Conservation (phyloP, 2,113 vertebrate genomes). For the Tetrao urogallus region DNA sequence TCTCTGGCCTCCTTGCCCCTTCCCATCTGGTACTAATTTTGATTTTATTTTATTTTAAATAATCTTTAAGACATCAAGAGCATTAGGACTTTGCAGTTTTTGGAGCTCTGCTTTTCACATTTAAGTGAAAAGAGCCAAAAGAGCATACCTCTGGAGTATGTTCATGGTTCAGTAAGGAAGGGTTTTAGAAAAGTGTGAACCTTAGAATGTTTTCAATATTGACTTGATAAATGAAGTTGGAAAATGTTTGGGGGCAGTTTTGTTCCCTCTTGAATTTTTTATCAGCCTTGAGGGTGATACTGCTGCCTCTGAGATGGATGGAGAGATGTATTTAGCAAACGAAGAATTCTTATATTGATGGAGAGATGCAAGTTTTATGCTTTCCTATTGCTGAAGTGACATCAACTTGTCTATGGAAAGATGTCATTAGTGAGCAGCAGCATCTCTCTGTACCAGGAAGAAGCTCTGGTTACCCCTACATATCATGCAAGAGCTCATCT, state of each 20-base stretch:
- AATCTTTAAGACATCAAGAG: slow-evolving; percentile 60
- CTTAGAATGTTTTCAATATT: slow-evolving; percentile 32
- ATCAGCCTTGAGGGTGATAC: background rate
- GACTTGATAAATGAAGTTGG: background rate
- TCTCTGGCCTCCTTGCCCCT: slow-evolving; percentile 51
- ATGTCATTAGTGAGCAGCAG: background rate
- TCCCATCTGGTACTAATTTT: slow-evolving; percentile 64
- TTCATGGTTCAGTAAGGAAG: background rate
- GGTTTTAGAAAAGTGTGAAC: background rate
- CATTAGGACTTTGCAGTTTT: background rate
- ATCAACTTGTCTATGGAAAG: background rate
- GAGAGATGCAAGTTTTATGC: background rate
- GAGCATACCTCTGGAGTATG: slow-evolving; percentile 20
- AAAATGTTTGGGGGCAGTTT: slow-evolving; percentile 18
- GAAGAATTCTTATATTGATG: background rate
- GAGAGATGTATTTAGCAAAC: slow-evolving; percentile 25
- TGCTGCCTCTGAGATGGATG: slow-evolving; percentile 35
- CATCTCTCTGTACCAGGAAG: background rate
- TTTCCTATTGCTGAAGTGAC: background rate
- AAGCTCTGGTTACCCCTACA: rapidly evolving
- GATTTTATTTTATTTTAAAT: slow-evolving; percentile 58
- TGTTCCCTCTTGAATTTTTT: slow-evolving; percentile 1
- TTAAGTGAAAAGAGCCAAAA: background rate
- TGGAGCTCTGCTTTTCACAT: slow-evolving; percentile 56
- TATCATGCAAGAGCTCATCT: background rate